phyloP scores from a whole-genome alignment of 2,113 vertebrate species.

The Aphyosemion australe region DNA sequence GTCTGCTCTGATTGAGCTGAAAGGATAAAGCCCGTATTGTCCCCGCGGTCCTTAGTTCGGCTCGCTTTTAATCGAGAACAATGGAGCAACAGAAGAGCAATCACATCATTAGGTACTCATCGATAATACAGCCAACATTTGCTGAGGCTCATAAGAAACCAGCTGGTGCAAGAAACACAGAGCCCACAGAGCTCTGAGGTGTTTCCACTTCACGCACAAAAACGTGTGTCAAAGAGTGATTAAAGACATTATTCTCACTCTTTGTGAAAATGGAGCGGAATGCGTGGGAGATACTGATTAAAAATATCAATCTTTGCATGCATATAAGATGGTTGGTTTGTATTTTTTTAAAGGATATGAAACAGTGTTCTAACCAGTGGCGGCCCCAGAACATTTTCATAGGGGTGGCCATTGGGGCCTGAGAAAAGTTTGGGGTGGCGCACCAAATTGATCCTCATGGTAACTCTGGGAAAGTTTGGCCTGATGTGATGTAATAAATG shows the following conservation, averaged over 20 bases:
- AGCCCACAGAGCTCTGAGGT: conserved; percentile 29
- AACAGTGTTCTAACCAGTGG: too few relatives aligned
- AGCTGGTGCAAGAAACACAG: conserved; percentile 30
- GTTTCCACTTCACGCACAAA: conserved; percentile 25
- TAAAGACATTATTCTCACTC: conserved; percentile 21
- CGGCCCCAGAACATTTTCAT: too few relatives aligned
- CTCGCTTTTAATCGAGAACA: conserved; percentile 63
- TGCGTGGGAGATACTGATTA: conserved; percentile 12
- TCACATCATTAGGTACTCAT: conserved; percentile 64
- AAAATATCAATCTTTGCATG: conserved; percentile 11
- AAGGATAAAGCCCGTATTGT: conserved; percentile 41
- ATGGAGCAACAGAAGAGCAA: conserved; percentile 54
- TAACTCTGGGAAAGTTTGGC: too few relatives aligned
- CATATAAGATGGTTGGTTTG: neutral
- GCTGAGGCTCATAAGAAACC: conserved; percentile 48
- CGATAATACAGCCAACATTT: conserved; percentile 41
- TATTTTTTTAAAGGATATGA: neutral
- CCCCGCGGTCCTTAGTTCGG: conserved; percentile 8
- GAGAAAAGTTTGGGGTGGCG: too few relatives aligned
- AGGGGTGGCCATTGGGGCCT: too few relatives aligned
- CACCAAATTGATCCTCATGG: too few relatives aligned
- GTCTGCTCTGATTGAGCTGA: conserved; percentile 40
- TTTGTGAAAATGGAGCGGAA: conserved; percentile 17
- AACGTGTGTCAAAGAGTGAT: conserved; percentile 16
- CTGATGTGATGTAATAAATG: too few relatives aligned